Base-by-base conservation (phyloP, 2,888 invertebrate species). In the Subacronicta megacephala region DNA sequence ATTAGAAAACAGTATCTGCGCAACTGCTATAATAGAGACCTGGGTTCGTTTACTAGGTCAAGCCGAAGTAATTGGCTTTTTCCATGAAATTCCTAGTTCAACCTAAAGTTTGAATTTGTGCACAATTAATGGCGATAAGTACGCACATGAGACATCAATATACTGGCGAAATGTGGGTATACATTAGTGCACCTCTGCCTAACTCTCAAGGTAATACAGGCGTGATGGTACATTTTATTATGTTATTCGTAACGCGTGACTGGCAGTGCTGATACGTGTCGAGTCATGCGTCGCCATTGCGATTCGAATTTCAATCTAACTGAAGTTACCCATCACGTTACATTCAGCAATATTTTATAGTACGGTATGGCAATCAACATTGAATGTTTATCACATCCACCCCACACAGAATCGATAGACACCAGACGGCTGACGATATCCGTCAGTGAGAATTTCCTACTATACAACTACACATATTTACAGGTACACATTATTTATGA, bases 341-440 rank as follows among this genome's bases (percentile, higher is more conserved):
- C 29, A 44, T 35, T 35, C 31, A 23, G 33, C 18, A 15, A 42
- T 60, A 54, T 49, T 55, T 52, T 41, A 49, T 57, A 36, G 15
- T 43, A 40, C 17, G 45, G 18, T 40, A 38, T 51, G 20, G 35
- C 41, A 61, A 61, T 65, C 50, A 65, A 61, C 62, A 58, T 55
- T 62, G 35, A 58, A 65, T 58, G 71, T 65, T 71, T 58, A 36
- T 9, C 33, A 36, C 36, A 57, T 56, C 51, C 33, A 38, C 41
- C 43, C 47, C 37, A 55, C 36, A 44, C 43, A 41, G 45, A 52
- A 75, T 66, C 52, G 72, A 72, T 75, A 47, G 15, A 5, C 31
- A 50, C 38, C 56, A 62, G 54, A 44, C 42, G 40, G 45, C 36
- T 36, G 33, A n/a, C 40, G 31, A 7, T 20, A 47, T 17, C 36